phyloP scores from a whole-genome alignment of 2,888 invertebrate species.

The Harpagoxenus sublaevis region DNA sequence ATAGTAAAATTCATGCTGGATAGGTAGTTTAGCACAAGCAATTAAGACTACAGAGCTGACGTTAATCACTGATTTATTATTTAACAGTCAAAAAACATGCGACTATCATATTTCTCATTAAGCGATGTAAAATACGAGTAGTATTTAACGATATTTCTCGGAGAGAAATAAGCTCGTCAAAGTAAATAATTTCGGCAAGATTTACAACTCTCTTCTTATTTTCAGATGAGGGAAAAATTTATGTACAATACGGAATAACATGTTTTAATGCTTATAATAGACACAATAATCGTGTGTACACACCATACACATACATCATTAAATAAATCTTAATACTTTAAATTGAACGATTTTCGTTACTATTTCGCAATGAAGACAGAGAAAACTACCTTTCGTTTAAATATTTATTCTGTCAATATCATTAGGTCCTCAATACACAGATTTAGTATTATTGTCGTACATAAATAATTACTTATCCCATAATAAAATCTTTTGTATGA shows the following conservation, averaged over 20 bases:
- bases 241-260: background rate
- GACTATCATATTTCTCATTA: background rate
- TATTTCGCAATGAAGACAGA: background rate
- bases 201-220: background rate
- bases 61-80: constrained; percentile 11
- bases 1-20: background rate
- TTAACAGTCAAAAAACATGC: background rate
- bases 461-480: background rate
- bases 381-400: no score
- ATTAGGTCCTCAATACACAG: background rate
- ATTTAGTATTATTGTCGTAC: background rate
- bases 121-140: background rate
- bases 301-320: background rate
- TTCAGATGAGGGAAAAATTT: background rate
- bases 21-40: background rate
- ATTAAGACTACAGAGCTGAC: background rate
- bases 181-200: background rate
- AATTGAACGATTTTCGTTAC: background rate
- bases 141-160: background rate
- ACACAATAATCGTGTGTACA: background rate
- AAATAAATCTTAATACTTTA: background rate
- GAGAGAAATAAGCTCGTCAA: background rate
- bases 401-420: background rate
- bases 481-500: background rate
- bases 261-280: background rate